phyloP scores from a whole-genome alignment of 2,797 vertebrate genomes.

The Sebastes wilsoni region DNA sequence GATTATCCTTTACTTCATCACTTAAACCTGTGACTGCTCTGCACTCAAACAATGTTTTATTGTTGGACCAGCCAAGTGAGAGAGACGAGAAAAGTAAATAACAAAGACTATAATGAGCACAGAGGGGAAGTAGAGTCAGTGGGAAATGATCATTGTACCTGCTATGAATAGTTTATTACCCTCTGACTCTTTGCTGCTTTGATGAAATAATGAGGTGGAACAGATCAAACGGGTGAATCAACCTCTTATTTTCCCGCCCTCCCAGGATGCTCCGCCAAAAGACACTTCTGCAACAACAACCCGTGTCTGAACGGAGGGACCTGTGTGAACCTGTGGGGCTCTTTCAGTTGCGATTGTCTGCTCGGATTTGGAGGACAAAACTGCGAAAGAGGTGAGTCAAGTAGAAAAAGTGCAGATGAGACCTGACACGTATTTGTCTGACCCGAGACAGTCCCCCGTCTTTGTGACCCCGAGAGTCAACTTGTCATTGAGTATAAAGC shows the following conservation, averaged over 20 bases:
- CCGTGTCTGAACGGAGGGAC: constrained; percentile 92
- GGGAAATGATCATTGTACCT: constrained; percentile 53
- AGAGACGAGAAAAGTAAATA: constrained; percentile 23
- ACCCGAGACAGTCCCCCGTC: background rate
- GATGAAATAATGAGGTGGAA: constrained; percentile 55
- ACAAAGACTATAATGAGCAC: constrained; percentile 53
- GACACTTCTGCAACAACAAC: constrained; percentile 88
- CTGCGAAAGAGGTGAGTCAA: constrained; percentile 88
- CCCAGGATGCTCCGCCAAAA: constrained; percentile 90
- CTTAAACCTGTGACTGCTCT: constrained; percentile 1
- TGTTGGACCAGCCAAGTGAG: constrained; percentile 10
- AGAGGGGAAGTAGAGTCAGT: constrained; percentile 33
- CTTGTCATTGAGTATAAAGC: background rate
- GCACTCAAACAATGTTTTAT: constrained; percentile 9
- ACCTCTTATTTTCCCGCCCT: constrained; percentile 3
- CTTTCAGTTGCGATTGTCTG: constrained; percentile 91
- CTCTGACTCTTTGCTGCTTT: constrained; percentile 24
- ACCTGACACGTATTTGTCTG: background rate
- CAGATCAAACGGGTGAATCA: constrained; percentile 41
- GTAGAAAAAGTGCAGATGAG: background rate
- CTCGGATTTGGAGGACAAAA: constrained; percentile 92
- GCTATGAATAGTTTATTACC: constrained; percentile 59
- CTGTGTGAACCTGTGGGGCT: constrained; percentile 91
- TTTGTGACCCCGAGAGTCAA: background rate
- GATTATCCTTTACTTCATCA: background rate